Conservation (phyloP, 1,140 invertebrate genomes). For the Philopotamus ludificatus region DNA sequence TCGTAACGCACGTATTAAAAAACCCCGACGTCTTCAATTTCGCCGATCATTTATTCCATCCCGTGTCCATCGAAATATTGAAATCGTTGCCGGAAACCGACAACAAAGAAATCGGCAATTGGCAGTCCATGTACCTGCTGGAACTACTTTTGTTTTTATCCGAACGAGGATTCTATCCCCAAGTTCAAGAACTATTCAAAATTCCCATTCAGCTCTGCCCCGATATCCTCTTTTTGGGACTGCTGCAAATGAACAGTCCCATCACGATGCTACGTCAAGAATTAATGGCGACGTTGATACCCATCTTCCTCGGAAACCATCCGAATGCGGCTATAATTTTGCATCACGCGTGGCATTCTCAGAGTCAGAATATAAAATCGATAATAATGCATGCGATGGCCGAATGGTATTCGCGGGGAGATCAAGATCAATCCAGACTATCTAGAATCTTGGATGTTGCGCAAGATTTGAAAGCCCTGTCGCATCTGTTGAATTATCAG, state of each 20-base stretch:
- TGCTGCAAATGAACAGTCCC: conserved; percentile 81
- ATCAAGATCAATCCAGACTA: conserved; percentile 89
- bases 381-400: conserved; percentile 96
- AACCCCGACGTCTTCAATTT: conserved; percentile 94
- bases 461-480: conserved; percentile 94
- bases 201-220: conserved; percentile 91
- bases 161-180: conserved; percentile 77
- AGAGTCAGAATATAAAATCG: conserved; percentile 71
- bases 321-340: conserved; percentile 91
- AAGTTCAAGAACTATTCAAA: conserved; percentile 89
- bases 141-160: conserved; percentile 84
- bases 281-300: conserved; percentile 79
- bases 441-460: conserved; percentile 95
- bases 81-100: conserved; percentile 91
- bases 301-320: conserved; percentile 91
- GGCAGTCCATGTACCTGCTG: conserved; percentile 89
- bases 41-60: conserved; percentile 83
- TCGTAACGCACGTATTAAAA: conserved; percentile 83
- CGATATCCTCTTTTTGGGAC: conserved; percentile 84
- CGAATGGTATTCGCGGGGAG: conserved; percentile 91
- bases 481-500: conserved; percentile 87
- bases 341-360: conserved; percentile 90
- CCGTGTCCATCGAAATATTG: conserved; percentile 82
- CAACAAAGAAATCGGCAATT: conserved; percentile 87
- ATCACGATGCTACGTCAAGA: conserved; percentile 79